phyloP scores from a whole-genome alignment of 2,113 vertebrate species.

The Dunckerocampus dactyliophorus region DNA sequence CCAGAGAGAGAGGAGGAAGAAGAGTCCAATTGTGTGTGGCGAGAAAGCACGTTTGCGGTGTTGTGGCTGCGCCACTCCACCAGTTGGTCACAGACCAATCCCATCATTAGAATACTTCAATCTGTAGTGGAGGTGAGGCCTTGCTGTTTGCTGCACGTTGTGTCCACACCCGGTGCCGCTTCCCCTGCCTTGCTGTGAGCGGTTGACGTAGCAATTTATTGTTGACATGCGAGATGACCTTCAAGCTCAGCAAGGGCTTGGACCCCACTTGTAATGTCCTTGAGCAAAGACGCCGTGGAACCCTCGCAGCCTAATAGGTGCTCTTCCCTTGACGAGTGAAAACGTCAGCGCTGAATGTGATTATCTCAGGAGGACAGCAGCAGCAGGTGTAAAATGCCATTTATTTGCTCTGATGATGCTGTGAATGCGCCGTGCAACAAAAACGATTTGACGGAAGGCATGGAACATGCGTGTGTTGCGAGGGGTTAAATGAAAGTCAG shows the following conservation, averaged over 20 bases:
- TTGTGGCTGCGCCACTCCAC: no score
- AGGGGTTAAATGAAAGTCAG: constrained; percentile 77
- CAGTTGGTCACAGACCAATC: no score
- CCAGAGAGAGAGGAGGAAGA: no score
- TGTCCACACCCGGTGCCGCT: background rate
- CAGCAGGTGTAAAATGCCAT: constrained; percentile 9
- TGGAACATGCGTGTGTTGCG: constrained; percentile 43
- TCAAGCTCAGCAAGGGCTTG: constrained; percentile 2
- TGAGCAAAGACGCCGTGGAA: constrained; percentile 14
- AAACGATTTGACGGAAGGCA: background rate
- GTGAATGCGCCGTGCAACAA: background rate
- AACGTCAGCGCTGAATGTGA: background rate
- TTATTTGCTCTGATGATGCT: background rate
- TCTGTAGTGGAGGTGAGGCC: no score
- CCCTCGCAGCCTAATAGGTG: background rate
- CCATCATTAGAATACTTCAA: no score
- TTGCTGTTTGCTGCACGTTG: background rate
- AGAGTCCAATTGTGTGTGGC: no score
- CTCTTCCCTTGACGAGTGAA: constrained; percentile 12
- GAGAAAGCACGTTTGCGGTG: no score
- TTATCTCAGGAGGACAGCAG: background rate
- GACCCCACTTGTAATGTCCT: constrained; percentile 19
- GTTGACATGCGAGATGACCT: constrained; percentile 14
- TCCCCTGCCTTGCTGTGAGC: background rate
- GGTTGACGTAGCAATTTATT: background rate